Base-by-base conservation (phyloP, 2,113 vertebrate species). In the Psettodes erumei region DNA sequence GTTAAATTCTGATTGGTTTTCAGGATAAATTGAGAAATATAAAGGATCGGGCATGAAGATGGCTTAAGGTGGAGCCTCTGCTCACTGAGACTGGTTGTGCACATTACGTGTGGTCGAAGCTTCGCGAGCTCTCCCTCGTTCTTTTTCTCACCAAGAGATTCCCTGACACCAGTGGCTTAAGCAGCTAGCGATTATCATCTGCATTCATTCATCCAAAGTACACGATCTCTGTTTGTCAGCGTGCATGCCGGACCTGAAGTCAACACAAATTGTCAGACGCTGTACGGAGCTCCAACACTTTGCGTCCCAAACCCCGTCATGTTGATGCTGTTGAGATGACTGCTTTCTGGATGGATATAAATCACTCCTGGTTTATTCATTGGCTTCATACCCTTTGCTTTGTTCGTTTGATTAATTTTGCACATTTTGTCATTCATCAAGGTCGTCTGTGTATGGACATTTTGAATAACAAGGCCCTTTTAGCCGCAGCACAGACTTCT, bases 351-450 rank as follows among this genome's bases (percentile, higher is more conserved):
- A 89, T 92, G 86, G 88, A 89, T 93, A 87, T 15, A 89, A 89
- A 86, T 86, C 84, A 37, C 1, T 66, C 58, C 66, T 88, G 58
- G 90, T 91, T 72, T 85, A 91, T 91, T 90, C 88, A 90, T 86
- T 50, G 25, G 6, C 66, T 80, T 75, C n/a, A n/a, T 16, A 19
- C 35, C 32, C 30, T 0, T 62, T 78, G 50, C 68, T 76, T 72
- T 38, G 0, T 42, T 70, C 55, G 68, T 25, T 43, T 55, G 19
- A 56, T 40, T 35, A 40, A 40, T 40, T 40, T 13, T 40, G n/a
- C n/a, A n/a, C n/a, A n/a, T 70, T 85, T 79, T 85, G 62, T 85
- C 48, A 67, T 89, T 91, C 87, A 63, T 76, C 81, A 54, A 53
- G 37, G 77, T 58, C 2, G 62, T 71, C 55, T 54, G 33, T 77